Percentiles rank a stretch among this genome's conserved stretches.
These are phyloP conservation scores for Misgurnus mizolepis DNA, from an alignment of 2,113 vertebrate species.

Conservation along the genomic window DNA sequence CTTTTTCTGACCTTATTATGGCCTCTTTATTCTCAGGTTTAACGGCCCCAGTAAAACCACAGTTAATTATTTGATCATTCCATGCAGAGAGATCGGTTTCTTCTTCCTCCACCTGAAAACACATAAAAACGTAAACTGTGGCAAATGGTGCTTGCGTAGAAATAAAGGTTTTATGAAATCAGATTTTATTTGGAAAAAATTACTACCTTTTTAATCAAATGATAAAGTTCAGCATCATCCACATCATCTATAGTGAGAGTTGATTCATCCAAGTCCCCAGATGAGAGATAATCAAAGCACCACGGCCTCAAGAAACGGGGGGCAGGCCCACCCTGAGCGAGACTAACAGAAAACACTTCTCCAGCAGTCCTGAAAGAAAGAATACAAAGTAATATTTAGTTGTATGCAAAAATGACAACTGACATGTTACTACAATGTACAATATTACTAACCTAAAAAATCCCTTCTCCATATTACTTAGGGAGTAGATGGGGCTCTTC, in stretches of 20 bases:
- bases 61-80: slow-evolving; percentile 5
- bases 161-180: background rate
- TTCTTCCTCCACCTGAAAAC: slow-evolving; percentile 10
- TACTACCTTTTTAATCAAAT: slow-evolving; percentile 31
- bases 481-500: background rate
- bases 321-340: slow-evolving; percentile 43
- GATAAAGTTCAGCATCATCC: slow-evolving; percentile 8
- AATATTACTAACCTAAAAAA: background rate
- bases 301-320: slow-evolving; percentile 32
- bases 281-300: slow-evolving; percentile 16
- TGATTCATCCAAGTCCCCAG: slow-evolving; percentile 15
- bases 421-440: background rate
- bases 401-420: background rate
- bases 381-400: background rate
- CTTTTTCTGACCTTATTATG: background rate
- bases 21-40: background rate
- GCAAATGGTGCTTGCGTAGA: background rate
- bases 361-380: slow-evolving; percentile 29
- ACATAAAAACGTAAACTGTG: background rate
- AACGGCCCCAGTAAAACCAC: background rate
- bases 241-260: slow-evolving; percentile 24
- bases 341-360: slow-evolving; percentile 34
- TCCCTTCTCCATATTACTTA: background rate
- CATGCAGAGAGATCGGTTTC: background rate
- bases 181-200: background rate